These are phyloP conservation scores for Drosophila mojavensis DNA, from an alignment of 1,140 invertebrate genomes.

Conservation along the genomic window DNA sequence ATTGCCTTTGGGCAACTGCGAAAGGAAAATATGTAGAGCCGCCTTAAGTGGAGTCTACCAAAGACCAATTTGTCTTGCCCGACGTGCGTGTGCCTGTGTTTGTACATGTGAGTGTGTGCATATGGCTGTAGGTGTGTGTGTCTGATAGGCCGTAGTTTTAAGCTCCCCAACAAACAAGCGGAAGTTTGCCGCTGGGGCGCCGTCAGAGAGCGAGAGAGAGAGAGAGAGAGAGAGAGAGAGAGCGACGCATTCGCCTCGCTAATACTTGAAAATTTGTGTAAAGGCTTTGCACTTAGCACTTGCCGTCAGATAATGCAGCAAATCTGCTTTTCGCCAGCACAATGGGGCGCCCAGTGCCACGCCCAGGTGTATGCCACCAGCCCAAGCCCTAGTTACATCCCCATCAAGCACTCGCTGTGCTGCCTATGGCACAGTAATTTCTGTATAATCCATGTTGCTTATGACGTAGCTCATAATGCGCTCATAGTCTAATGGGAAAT, in stretches of 20 bases:
- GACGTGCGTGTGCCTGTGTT: constrained; percentile 33
- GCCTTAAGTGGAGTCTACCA: constrained; percentile 67
- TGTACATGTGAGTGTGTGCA: constrained; percentile 1
- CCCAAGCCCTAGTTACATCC: constrained; percentile 11
- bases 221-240: too few relatives aligned
- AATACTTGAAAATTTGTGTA: constrained; percentile 78
- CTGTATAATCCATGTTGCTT: constrained; percentile 12
- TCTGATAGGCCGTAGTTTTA: constrained; percentile 53
- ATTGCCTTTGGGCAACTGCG: constrained; percentile 41
- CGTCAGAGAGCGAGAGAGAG: neutral
- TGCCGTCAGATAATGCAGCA: constrained; percentile 57
- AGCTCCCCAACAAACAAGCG: constrained; percentile 71
- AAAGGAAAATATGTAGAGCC: constrained; percentile 26
- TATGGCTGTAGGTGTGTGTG: constrained; percentile 13
- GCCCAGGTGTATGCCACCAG: constrained; percentile 30
- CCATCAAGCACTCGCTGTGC: neutral
- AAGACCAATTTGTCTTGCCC: constrained; percentile 79
- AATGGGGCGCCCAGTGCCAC: constrained; percentile 32
- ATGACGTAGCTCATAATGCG: neutral
- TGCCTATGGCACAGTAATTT: constrained; percentile 6
- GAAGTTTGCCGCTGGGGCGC: constrained; percentile 60
- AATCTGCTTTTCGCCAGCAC: constrained; percentile 55
- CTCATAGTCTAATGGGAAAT: too few relatives aligned
- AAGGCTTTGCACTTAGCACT: constrained; percentile 53
- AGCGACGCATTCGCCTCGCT: constrained; percentile 28